Conservation (phyloP, 2,113 vertebrate species). For the Polyodon spathula region DNA sequence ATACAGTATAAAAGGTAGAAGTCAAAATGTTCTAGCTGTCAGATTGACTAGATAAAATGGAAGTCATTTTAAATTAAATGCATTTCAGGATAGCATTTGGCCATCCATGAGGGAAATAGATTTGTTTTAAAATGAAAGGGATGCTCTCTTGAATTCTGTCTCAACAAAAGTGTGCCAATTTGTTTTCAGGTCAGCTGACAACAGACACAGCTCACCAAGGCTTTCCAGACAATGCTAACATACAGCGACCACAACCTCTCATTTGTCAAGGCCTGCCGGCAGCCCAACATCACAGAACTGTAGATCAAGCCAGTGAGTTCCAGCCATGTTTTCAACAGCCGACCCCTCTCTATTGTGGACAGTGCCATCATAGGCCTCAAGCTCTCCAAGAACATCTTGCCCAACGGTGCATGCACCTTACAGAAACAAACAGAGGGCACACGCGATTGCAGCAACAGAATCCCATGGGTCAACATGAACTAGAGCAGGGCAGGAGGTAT, state of each 20-base stretch:
- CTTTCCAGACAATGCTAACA: constrained; percentile 49
- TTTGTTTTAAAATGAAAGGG: background rate
- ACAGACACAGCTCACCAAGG: constrained; percentile 73
- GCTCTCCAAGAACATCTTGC: constrained; percentile 21
- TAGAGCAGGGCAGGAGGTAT: constrained; percentile 39
- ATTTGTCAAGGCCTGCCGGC: constrained; percentile 57
- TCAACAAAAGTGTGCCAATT: background rate
- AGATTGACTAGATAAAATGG: no score
- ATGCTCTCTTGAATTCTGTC: background rate
- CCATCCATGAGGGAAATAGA: no score
- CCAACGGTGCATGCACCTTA: constrained; percentile 29
- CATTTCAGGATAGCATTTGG: no score
- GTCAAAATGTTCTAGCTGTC: no score
- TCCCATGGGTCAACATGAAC: constrained; percentile 16
- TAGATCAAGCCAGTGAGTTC: constrained; percentile 57
- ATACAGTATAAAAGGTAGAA: no score
- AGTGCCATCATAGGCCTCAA: no score
- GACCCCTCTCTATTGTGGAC: no score
- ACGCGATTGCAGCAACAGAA: constrained; percentile 35
- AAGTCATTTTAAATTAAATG: no score
- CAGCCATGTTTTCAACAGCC: constrained; percentile 56
- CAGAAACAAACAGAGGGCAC: constrained; percentile 40
- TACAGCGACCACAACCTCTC: constrained; percentile 61
- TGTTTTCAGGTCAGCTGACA: constrained; percentile 68
- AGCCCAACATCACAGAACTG: constrained; percentile 54